Base-by-base conservation (phyloP, 2,888 invertebrate species). In the Rotaria sp. region DNA sequence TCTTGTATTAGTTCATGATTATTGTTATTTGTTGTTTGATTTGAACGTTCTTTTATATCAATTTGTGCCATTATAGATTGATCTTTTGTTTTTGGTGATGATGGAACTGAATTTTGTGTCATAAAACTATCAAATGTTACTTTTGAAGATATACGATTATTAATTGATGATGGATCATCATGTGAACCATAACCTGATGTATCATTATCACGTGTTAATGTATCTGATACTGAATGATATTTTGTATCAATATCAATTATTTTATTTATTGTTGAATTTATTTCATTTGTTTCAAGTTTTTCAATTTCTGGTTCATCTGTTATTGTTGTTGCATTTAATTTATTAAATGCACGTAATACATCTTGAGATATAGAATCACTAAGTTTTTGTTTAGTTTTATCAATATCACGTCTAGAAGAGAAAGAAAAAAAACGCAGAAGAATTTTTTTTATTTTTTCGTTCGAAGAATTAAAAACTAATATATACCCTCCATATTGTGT, bases 111-210 rank as follows among this genome's bases (percentile, higher is more conserved):
- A 45, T 24, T 45, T 35, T 67, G 35, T 21, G 35, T 67, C 5
- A 67, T 35, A 13, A 26, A 38, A 80, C 45, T 41, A 26, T 80
- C 80, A 21, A 80, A 80, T 45, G 80, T 80, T 8, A 80, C 80
- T 80, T 80, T 80, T 11, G 80, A 80, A n/a, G 80, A 45, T 45
- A 13, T 3, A 15, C 45, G 41, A 80, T 24, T 24, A 45, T 80
- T 80, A 2, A 35, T 26, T 45, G 45, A n/a, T 26, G 45, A 45
- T 45, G 80, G 80, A 80, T 80, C 80, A 45, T 80, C 80, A 80
- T 80, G 80, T 45, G 80, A 80, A 80, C 80, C 80, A 45, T 80
- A 80, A 45, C 80, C 45, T 5, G 80, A 80, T 80, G 80, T 80
- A 80, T 80, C 80, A n/a, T 80, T 45, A 45, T 80, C 80, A 80